A percentile compares a stretch with the other conserved stretches of the same genome.
These are phyloP conservation scores for Empidonax traillii DNA, from an alignment of 2,113 vertebrate genomes.

Conservation along the genomic window DNA sequence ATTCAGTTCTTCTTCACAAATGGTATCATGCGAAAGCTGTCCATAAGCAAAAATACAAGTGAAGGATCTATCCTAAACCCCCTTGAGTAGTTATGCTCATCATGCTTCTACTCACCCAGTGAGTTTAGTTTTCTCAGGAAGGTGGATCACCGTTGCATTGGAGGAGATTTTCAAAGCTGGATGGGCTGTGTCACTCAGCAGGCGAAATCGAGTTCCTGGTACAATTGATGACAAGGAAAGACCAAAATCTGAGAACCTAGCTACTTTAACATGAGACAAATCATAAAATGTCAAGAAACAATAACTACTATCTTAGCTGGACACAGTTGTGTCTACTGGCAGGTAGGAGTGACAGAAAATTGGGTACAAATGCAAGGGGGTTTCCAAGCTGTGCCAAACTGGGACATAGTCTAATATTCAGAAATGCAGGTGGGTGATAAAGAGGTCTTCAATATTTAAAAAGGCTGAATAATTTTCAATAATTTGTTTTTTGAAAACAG, in stretches of 20 bases:
- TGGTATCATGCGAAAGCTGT: background rate
- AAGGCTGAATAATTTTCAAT: background rate
- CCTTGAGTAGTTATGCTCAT: rapidly evolving
- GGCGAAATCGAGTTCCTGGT: constrained; percentile 88
- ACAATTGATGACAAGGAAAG: background rate
- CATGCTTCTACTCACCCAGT: constrained; percentile 75
- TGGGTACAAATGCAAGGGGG: background rate
- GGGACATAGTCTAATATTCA: background rate
- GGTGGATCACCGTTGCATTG: constrained; percentile 78
- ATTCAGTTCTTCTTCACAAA: background rate
- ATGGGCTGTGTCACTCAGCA: constrained; percentile 84
- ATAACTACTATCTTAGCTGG: background rate
- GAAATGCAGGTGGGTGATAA: background rate
- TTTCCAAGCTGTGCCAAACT: background rate
- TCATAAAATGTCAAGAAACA: background rate
- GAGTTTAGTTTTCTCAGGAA: constrained; percentile 73
- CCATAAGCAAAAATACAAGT: background rate
- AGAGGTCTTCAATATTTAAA: background rate
- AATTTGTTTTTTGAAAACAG: background rate
- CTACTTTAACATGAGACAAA: background rate
- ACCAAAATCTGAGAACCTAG: background rate
- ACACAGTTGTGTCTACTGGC: background rate
- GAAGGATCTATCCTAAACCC: background rate
- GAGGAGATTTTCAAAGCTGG: constrained; percentile 83
- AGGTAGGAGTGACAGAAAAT: background rate